These are phyloP conservation scores for Myotis brandtii DNA, from an alignment of 2,113 vertebrate species.

Conservation along the genomic window DNA sequence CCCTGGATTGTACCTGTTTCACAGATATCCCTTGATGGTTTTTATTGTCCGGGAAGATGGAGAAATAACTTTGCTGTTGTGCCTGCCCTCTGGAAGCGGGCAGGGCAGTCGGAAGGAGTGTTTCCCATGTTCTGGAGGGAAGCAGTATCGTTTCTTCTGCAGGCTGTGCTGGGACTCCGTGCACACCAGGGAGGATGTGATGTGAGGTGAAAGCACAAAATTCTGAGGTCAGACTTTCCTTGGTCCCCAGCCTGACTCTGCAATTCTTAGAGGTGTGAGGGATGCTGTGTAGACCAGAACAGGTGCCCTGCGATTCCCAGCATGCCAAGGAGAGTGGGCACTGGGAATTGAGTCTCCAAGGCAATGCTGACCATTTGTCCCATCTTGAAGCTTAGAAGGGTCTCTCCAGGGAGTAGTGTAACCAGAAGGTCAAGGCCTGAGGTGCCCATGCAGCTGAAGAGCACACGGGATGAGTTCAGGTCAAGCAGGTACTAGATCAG, in stretches of 20 bases:
- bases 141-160: background rate
- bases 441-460: background rate
- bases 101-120: background rate
- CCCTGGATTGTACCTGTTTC: background rate
- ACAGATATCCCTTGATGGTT: background rate
- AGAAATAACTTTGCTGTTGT: background rate
- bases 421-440: background rate
- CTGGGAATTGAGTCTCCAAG: background rate
- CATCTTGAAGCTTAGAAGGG: background rate
- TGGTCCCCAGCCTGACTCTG: background rate
- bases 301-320: background rate
- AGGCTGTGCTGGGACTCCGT: background rate
- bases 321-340: fast-evolving
- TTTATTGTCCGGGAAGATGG: background rate
- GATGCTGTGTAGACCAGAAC: background rate
- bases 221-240: background rate
- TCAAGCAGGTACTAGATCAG: background rate
- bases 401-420: background rate
- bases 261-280: background rate
- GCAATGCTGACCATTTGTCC: background rate
- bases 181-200: background rate
- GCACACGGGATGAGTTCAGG: too few species aligned
- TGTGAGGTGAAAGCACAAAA: background rate
- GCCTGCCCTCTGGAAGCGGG: background rate
- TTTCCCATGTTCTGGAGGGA: background rate